Percentiles rank a stretch among this genome's conserved stretches.
Conservation (phyloP, 2,797 vertebrate species). For the Poecilia picta region DNA sequence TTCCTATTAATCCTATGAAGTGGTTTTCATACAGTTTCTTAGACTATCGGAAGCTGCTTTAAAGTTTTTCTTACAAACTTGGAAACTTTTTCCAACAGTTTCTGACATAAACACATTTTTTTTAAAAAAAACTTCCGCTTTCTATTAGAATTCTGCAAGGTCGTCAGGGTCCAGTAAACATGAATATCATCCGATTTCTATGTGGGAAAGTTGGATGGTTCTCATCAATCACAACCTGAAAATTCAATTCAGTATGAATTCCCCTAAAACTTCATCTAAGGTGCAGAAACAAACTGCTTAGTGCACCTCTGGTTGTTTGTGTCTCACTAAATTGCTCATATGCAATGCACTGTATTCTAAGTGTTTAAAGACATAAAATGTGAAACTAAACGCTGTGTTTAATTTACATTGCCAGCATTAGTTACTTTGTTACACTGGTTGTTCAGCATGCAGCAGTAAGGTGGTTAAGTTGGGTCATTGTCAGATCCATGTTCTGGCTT, state of each 20-base stretch:
- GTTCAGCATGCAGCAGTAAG: neutral
- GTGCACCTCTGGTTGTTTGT: neutral
- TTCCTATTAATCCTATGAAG: neutral
- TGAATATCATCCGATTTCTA: neutral
- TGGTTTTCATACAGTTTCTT: neutral
- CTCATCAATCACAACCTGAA: neutral
- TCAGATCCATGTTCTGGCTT: neutral
- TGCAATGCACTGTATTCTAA: neutral
- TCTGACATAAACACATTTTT: neutral
- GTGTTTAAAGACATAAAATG: neutral
- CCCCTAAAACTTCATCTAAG: neutral
- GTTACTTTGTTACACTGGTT: neutral
- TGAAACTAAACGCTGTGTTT: neutral
- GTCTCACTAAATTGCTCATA: neutral
- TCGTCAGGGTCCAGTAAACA: neutral
- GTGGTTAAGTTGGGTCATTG: neutral
- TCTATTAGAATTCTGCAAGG: neutral
- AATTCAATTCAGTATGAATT: neutral
- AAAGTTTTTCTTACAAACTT: neutral
- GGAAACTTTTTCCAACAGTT: neutral
- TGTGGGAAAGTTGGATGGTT: neutral
- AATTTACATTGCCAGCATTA: neutral
- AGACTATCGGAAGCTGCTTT: neutral
- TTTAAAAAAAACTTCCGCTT: neutral
- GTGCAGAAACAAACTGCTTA: neutral